phyloP scores from a whole-genome alignment of 2,797 vertebrate species.

The Schizopygopsis pylzovi region DNA sequence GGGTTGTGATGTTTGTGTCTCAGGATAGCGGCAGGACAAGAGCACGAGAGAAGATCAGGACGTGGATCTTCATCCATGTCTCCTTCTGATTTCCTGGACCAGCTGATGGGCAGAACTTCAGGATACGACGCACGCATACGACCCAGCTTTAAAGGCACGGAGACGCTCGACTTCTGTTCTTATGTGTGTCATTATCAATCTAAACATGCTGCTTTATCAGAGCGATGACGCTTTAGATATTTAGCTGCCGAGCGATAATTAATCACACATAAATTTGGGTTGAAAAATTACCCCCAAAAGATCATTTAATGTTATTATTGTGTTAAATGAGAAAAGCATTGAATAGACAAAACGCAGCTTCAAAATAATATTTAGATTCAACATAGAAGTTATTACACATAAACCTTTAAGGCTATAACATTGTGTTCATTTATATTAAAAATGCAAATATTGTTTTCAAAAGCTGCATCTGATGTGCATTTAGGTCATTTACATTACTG shows the following conservation, averaged over 20 bases:
- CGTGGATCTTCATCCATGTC: slow-evolving; percentile 89
- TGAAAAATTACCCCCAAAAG: not conserved
- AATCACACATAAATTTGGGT: not conserved
- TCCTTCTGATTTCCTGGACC: slow-evolving; percentile 99
- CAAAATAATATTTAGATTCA: not conserved
- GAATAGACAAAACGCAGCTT: too few relatives aligned
- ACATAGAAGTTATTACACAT: not conserved
- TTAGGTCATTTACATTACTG: not conserved
- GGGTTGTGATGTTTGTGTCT: slow-evolving; percentile 49
- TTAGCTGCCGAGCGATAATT: not conserved
- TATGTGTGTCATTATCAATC: not conserved
- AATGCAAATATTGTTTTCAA: too few relatives aligned
- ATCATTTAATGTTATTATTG: not conserved
- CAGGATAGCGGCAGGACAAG: slow-evolving; percentile 92
- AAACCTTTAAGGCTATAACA: not conserved
- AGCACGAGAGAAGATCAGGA: slow-evolving; percentile 88
- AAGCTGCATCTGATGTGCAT: too few relatives aligned
- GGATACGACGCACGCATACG: slow-evolving; percentile 98
- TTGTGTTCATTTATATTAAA: too few relatives aligned
- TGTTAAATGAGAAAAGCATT: not conserved
- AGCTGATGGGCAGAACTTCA: slow-evolving; percentile 97
- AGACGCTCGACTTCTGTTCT: not conserved
- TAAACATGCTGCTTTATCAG: not conserved
- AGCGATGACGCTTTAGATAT: too few relatives aligned
- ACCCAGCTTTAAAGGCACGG: slow-evolving; percentile 97